Percentiles rank a stretch among this genome's conserved stretches.
Conservation (phyloP, 2,888 invertebrate genomes). For the Ennomos fuscantarius region DNA sequence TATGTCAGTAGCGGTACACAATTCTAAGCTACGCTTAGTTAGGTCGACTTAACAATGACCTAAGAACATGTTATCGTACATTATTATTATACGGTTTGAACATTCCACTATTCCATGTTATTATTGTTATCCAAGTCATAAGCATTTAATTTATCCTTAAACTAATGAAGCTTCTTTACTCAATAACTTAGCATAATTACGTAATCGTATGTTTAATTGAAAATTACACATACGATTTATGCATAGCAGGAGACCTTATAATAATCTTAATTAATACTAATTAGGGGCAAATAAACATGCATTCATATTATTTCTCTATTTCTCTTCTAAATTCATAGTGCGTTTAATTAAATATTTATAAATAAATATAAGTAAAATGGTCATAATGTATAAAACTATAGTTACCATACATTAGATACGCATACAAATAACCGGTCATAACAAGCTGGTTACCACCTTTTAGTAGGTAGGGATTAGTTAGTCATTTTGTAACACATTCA, state of each 20-base stretch:
- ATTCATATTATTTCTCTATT: constrained; percentile 6
- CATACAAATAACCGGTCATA: too few relatives aligned
- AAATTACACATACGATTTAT: constrained; percentile 19
- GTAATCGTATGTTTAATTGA: constrained; percentile 20
- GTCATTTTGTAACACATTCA: too few relatives aligned
- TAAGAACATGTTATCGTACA: too few relatives aligned
- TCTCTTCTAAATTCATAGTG: neutral
- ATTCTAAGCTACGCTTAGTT: too few relatives aligned
- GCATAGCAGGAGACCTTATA: constrained; percentile 13
- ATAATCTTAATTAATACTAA: constrained; percentile 29
- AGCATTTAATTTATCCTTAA: constrained; percentile 2
- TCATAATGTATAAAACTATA: too few relatives aligned
- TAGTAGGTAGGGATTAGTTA: too few relatives aligned
- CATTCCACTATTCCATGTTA: neutral
- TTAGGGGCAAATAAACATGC: constrained; percentile 5
- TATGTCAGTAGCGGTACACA: too few relatives aligned
- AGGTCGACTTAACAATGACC: too few relatives aligned
- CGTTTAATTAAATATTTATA: neutral
- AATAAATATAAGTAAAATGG: neutral
- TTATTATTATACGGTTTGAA: too few relatives aligned
- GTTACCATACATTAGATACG: too few relatives aligned
- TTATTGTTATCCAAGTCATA: neutral
- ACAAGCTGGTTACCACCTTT: too few relatives aligned
- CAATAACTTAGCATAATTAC: constrained; percentile 17
- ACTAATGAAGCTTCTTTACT: constrained; percentile 3